Base-by-base conservation (phyloP, 2,888 invertebrate genomes). In the Thymelicus lineola region DNA sequence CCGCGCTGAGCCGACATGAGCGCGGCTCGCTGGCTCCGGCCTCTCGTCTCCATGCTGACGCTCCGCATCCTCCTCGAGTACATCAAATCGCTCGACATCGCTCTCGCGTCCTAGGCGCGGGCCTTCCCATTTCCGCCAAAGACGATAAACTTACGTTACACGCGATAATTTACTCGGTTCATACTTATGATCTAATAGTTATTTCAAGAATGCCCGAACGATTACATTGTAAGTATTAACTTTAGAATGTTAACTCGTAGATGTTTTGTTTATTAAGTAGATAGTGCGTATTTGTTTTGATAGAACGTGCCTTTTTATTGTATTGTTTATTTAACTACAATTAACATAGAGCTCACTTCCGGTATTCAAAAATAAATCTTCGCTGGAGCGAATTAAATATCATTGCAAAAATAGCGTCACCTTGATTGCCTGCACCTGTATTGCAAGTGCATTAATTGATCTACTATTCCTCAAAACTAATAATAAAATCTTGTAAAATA, bases 31-130 rank as follows among this genome's bases (percentile, higher is more conserved):
- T 78, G 80, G 79, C 80, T 74, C 70, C 77, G 86, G 83, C 90
- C 88, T 75, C 85, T 85, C 76, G 88, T 89, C 74, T 86, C 89
- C 65, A 80, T 88, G 80, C 86, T 89, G 79, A 83, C 86, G 79
- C 87, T 89, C 78, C 89, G 89, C 73, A 88, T 87, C 77, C 86
- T 88, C 76, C 87, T 89, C 81, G 90, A 90, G 84, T 86, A 86
- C 82, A 87, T 91, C 84, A 89, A 89, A 80, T 89, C 90, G 72
- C 86, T 90, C 77, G 85, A 86, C 82, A 82, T 82, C 77, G 77
- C 78, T 74, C 76, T 72, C 61, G 76, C 75, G 74, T 74, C 74
- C 59, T 79, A 79, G 75, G 74, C 76, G 36, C 65, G 66, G 62
- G 38, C 62, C 38, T 71, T 70, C 72, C 72, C 72, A 67, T 60